Base-by-base conservation (phyloP, 2,888 invertebrate genomes). In the Hofmannophila pseudospretella region DNA sequence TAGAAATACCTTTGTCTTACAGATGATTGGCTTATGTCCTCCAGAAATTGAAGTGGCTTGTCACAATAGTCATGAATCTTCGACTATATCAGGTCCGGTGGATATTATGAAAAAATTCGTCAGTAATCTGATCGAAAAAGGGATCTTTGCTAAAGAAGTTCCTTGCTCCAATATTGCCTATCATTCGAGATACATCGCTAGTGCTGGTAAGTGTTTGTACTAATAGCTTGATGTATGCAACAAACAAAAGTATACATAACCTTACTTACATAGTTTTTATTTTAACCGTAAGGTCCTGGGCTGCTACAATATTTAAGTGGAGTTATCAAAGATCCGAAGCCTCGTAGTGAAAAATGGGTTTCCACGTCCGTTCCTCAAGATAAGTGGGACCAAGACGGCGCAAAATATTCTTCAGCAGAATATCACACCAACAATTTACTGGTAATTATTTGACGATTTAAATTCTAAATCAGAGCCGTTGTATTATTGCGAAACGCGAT, bases 391-490 rank as follows among this genome's bases (percentile, higher is more conserved):
- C 80, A 89, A 2, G 76, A 88, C 0, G 68, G 88, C 11, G 90
- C 91, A 0, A 77, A 88, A 48, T 80, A 88, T 26, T 92, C 91
- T 1, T 95, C 95, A 0, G 92, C 96, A 0, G 94, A 94, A 54
- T 97, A 97, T 59, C 94, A 94, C 58, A 92, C 92, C 0, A 95
- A 95, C 64, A 96, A 95, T 69, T 78, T 95, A 27, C 69, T 93
- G 45, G 55, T 93, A 86, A 82, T 4, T 23, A 20, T n/a, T n/a
- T n/a, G n/a, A n/a, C n/a, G n/a, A n/a, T n/a, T n/a, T n/a, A n/a
- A n/a, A n/a, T n/a, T n/a, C n/a, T n/a, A n/a, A n/a, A n/a, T n/a
- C n/a, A n/a, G n/a, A n/a, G n/a, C n/a, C n/a, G n/a, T n/a, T n/a
- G n/a, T n/a, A n/a, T n/a, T n/a, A n/a, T n/a, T n/a, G n/a, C n/a